A percentile compares a stretch with the other conserved stretches of the same genome.
phyloP scores from a whole-genome alignment of 1,140 invertebrate species.

The Bombus haemorrhoidalis region DNA sequence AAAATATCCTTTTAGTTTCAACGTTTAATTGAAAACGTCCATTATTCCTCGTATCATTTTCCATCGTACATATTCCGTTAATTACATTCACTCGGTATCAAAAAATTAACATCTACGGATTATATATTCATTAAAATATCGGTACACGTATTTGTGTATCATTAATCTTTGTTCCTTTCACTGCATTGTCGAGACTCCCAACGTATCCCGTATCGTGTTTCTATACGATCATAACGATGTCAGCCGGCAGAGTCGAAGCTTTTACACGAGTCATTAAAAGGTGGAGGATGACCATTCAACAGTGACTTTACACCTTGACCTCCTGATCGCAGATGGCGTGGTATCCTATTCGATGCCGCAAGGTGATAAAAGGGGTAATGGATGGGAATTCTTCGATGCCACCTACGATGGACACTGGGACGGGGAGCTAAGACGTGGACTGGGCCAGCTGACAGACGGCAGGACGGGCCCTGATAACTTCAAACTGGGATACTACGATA shows the following conservation, averaged over 20 bases:
- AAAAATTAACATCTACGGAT: background rate
- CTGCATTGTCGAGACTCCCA: no score
- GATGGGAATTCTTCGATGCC: constrained; percentile 90
- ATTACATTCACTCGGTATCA: background rate
- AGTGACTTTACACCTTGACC: constrained; percentile 49
- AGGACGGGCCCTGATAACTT: constrained; percentile 88
- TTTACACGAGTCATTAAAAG: constrained; percentile 6
- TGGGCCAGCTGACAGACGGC: constrained; percentile 90
- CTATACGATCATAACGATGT: background rate
- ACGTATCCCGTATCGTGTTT: background rate
- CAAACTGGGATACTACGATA: constrained; percentile 85
- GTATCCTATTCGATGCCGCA: constrained; percentile 92
- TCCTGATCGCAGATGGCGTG: constrained; percentile 86
- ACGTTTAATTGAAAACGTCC: background rate
- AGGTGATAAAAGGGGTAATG: constrained; percentile 87
- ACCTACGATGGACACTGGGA: constrained; percentile 91
- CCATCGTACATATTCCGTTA: background rate
- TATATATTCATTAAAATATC: no score
- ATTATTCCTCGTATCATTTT: background rate
- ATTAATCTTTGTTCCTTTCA: background rate
- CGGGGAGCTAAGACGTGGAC: constrained; percentile 84
- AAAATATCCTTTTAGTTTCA: background rate
- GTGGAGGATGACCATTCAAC: background rate
- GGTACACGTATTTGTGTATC: no score
- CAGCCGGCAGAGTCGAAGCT: background rate